Conservation (phyloP, 1,140 invertebrate species). For the Phthorimaea operculella region DNA sequence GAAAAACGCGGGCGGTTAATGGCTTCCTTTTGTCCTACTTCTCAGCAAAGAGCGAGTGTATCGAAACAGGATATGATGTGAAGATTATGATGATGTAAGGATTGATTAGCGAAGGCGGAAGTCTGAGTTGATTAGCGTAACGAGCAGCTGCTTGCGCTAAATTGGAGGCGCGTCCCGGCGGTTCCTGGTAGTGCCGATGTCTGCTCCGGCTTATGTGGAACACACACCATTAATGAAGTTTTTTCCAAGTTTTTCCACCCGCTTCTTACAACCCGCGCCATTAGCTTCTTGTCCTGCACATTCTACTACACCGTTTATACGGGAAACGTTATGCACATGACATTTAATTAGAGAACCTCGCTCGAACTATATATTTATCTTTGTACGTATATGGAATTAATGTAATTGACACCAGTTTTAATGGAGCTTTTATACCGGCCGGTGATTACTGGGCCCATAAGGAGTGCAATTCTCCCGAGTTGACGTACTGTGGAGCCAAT, state of each 20-base stretch:
- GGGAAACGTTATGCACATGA: conserved; percentile 38
- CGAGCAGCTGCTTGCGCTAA: not conserved
- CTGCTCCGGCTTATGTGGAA: conserved; percentile 1
- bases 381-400: conserved; percentile 44
- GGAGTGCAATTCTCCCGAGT: conserved; percentile 40
- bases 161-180: not conserved
- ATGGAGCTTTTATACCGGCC: conserved; percentile 46
- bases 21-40: too few species aligned
- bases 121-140: not conserved
- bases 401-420: conserved; percentile 55
- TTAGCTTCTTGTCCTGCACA: conserved; percentile 22
- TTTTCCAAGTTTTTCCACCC: conserved; percentile 14
- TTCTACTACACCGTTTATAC: conserved; percentile 38
- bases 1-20: too few species aligned
- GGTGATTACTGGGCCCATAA: conserved; percentile 43
- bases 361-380: conserved; percentile 31
- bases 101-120: not conserved
- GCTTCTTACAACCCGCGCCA: conserved; percentile 20
- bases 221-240: conserved; percentile 21
- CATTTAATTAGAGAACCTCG: conserved; percentile 37
- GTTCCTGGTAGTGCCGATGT: not conserved
- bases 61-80: too few species aligned
- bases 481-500: conserved; percentile 40
- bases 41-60: too few species aligned
- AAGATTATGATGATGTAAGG: not conserved